These are phyloP conservation scores for Rhizoglyphus robini DNA, from an alignment of 1,140 invertebrate genomes.

Conservation along the genomic window DNA sequence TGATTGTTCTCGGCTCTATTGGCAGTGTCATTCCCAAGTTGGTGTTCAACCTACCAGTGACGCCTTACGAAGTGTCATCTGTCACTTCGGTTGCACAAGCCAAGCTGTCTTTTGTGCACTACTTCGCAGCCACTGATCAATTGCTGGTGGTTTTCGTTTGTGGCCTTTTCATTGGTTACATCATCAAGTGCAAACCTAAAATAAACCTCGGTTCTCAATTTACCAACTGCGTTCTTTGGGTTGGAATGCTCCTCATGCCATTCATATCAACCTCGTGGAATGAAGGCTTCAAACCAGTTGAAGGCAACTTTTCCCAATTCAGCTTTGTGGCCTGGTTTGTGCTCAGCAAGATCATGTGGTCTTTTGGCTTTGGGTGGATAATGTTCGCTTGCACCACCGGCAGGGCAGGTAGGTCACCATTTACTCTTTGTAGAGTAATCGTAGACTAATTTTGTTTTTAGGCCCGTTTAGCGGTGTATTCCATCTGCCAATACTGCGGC, in stretches of 20 bases:
- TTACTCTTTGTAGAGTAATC: not conserved
- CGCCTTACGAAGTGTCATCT: slow-evolving; percentile 7
- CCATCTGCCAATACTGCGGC: not conserved
- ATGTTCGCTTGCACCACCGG: slow-evolving; percentile 10
- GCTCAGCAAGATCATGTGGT: slow-evolving; percentile 14
- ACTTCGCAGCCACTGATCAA: slow-evolving; percentile 10
- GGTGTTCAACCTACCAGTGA: not conserved
- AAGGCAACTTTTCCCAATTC: slow-evolving; percentile 13
- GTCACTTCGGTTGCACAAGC: not conserved
- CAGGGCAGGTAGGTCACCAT: not conserved
- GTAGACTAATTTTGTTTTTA: not conserved
- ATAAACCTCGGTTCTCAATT: not conserved
- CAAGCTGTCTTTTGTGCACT: slow-evolving; percentile 14
- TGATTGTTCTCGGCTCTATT: slow-evolving; percentile 1
- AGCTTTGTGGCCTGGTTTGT: slow-evolving; percentile 16
- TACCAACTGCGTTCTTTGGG: slow-evolving; percentile 2
- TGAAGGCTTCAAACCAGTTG: slow-evolving; percentile 11
- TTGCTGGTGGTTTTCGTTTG: not conserved
- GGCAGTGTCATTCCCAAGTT: not conserved
- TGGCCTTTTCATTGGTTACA: slow-evolving; percentile 12
- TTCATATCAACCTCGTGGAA: slow-evolving; percentile 4
- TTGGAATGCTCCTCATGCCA: not conserved
- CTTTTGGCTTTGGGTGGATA: slow-evolving; percentile 15
- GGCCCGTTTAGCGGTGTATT: not conserved
- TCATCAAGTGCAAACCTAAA: slow-evolving; percentile 7